Evolutionary conservation across 2,113 vertebrate species (phyloP), one percentile per base, ranked within the genome.

Genomic region (Muntiacus muntjak): DNA sequence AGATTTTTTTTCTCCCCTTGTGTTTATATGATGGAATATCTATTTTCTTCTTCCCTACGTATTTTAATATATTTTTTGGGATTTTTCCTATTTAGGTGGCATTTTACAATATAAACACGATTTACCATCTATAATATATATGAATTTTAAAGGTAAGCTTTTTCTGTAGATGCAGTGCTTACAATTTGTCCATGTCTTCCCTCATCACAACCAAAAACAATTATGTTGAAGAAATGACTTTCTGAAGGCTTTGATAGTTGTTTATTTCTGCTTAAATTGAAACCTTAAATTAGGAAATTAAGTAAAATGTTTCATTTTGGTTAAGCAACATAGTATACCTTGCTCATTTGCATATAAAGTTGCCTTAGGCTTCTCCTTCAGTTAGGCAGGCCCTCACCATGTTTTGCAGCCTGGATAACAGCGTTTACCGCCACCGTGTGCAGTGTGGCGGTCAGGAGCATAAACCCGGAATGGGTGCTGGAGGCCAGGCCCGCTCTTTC

Each of bases 71-170:
- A 3, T 13, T 36, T 36, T n/a, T 5, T 58, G 58, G 21, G 25
- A 7, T 54, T 82, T 84, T 76, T 71, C 58, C 10, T 28, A 12
- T 40, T 40, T n/a, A 33, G n/a, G 16, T 28, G 50, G 15, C 30
- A 12, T n/a, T 89, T 67, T 12, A 83, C 28, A 40, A 0, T 60
- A 26, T 33, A 19, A 81, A 47, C 52, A 33, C n/a, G 36, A 13
- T n/a, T 23, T 30, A 15, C 36, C 13, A 0, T 62, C 28, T 71
- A 8, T 17, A 60, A 0, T 11, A n/a, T 26, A 10, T 0, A 2
- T 50, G 23, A 43, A 43, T 54, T 40, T 57, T 67, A 90, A 82
- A 91, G 7, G n/a, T 3, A 19, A 17, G 8, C 40, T 5, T 47
- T 52, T 79, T 4, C 88, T 76, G 1, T 25, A 1, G 25, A 11